Conservation (phyloP, 2,113 vertebrate species). For the Halcyon malimbica region DNA sequence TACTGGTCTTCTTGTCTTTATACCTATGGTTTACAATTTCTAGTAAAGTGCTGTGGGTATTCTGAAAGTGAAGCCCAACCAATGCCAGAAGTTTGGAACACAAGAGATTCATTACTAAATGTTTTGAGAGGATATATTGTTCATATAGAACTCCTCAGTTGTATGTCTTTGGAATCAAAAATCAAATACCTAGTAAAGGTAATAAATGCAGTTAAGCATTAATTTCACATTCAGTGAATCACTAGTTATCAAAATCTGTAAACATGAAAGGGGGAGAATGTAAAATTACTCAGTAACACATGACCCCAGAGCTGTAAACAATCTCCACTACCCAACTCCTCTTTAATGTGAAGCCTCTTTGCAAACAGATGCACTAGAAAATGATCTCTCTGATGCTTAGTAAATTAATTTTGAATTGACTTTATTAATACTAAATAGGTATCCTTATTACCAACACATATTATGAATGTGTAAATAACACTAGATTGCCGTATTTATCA, state of each 20-base stretch:
- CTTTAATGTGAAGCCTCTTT: not conserved
- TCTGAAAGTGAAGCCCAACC: not conserved
- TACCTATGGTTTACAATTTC: not conserved
- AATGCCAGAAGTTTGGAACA: not conserved
- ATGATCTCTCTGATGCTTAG: not conserved
- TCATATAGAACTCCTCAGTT: not conserved
- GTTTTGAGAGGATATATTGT: not conserved
- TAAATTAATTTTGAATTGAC: slow-evolving; percentile 46
- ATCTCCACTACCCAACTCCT: not conserved
- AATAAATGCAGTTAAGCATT: not conserved
- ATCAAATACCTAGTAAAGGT: not conserved
- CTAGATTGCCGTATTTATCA: slow-evolving; percentile 51
- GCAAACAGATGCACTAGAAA: not conserved
- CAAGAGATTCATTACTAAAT: not conserved
- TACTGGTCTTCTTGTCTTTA: not conserved
- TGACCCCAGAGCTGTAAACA: not conserved
- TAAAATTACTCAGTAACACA: not conserved
- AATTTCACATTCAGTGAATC: not conserved
- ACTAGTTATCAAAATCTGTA: not conserved
- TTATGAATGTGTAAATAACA: slow-evolving; percentile 49
- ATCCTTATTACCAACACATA: slow-evolving; percentile 6
- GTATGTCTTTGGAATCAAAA: not conserved
- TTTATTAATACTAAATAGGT: slow-evolving; percentile 24
- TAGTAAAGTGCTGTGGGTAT: not conserved
- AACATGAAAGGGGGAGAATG: not conserved